Evolutionary conservation across 2,888 invertebrate species (phyloP), one percentile per base, ranked within the genome.

Genomic region (Blastobasis lacticolella): DNA sequence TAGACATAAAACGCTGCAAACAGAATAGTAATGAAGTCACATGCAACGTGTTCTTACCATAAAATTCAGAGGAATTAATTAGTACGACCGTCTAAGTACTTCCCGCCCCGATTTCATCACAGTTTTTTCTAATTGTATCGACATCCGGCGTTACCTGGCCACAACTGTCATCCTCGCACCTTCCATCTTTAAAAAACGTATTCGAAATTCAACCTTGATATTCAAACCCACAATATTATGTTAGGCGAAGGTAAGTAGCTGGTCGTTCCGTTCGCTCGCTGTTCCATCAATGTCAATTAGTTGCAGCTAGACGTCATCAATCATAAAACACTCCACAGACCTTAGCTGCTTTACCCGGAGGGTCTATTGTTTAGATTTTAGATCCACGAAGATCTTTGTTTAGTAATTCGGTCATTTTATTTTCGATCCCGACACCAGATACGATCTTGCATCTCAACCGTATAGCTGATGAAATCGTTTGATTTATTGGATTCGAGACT

Each of bases 261-360:
- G 65, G 74, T 64, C 60, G 56, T 71, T 69, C 66, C 63, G 67
- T 65, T 60, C 66, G 66, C 62, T 67, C 69, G 69, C 79, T 81
- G 81, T 84, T 88, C 88, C 81, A 87, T 88, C 88, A 88, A 75
- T 86, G 88, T 88, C 88, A 87, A 88, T 88, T 88, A 88, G 79
- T 57, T 78, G 79, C 78, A 77, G 73, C 80, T 80, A 81, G 77
- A 74, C 71, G 71, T 74, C 77, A 88, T 88, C 87, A 79, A 87
- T 87, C 87, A 84, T 84, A 78, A 54, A 69, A 69, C 68, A 69
- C 73, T 70, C 67, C 58, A 55, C 59, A 59, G 63, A 63, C 62
- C 66, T 60, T 60, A 59, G 59, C 64, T 66, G 67, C 67, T 62
- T 61, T 63, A 72, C 76, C 73, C 75, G 77, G 71, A 71, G 75